Percentiles rank a stretch among this genome's conserved stretches.
phyloP scores from a whole-genome alignment of 1,140 invertebrate genomes.

The Adoxophyes honmai region DNA sequence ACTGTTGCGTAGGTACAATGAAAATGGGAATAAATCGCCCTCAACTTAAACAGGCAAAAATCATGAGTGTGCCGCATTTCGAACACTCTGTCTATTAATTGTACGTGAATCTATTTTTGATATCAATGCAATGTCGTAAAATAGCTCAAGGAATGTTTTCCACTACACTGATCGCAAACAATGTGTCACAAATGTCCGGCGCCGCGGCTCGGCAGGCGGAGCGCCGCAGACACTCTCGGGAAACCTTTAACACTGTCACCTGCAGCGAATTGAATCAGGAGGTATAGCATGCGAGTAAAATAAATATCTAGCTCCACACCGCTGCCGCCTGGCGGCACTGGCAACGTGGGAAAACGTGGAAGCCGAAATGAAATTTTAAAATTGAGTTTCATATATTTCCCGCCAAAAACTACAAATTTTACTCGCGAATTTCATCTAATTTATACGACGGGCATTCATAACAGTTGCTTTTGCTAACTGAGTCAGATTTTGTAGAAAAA shows the following conservation, averaged over 20 bases:
- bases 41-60: not conserved
- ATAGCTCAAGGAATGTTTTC: not conserved
- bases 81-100: too few species aligned
- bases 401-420: not conserved
- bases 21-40: too few species aligned
- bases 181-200: constrained; percentile 5
- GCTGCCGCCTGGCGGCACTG: not conserved
- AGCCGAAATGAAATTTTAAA: constrained; percentile 10
- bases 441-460: too few species aligned
- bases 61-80: not conserved
- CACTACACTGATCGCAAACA: not conserved
- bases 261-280: constrained; percentile 13
- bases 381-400: not conserved
- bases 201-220: not conserved
- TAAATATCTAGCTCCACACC: constrained; percentile 4
- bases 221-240: not conserved
- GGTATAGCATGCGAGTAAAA: constrained; percentile 6
- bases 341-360: constrained; percentile 1
- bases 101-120: too few species aligned
- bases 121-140: too few species aligned
- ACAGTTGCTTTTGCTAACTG: too few species aligned
- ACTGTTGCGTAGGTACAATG: too few species aligned
- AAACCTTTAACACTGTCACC: constrained; percentile 14
- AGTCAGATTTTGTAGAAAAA: too few species aligned
- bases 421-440: too few species aligned